Conservation (phyloP, 2,797 vertebrate genomes). For the Intellagama lesueurii region DNA sequence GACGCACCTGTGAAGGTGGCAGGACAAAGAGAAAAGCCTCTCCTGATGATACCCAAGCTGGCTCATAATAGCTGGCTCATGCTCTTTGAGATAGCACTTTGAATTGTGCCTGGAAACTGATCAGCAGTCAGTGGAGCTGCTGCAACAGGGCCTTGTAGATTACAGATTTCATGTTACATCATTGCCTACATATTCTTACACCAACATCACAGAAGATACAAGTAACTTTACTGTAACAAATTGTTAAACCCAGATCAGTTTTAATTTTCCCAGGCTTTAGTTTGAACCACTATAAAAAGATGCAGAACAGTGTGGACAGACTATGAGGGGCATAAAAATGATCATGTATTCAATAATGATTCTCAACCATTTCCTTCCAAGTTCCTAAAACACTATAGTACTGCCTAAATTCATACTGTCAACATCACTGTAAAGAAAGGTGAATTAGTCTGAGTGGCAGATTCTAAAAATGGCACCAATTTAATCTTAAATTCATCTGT, state of each 20-base stretch:
- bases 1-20: too few species aligned
- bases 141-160: too few species aligned
- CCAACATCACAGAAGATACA: not conserved
- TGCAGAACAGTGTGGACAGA: not conserved
- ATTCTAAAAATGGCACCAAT: not conserved
- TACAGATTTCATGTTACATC: too few species aligned
- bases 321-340: not conserved
- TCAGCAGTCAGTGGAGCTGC: too few species aligned
- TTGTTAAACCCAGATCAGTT: not conserved
- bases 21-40: too few species aligned
- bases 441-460: not conserved
- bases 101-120: too few species aligned
- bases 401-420: not conserved
- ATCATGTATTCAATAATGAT: not conserved
- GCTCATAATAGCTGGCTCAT: too few species aligned
- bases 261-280: not conserved
- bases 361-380: too few species aligned
- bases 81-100: too few species aligned
- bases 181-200: not conserved
- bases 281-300: not conserved
- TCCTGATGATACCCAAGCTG: too few species aligned
- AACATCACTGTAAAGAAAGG: not conserved
- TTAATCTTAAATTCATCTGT: not conserved
- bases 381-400: not conserved
- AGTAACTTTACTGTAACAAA: not conserved